These are phyloP conservation scores for Stictocephala bisonia DNA, from an alignment of 2,888 invertebrate species.

Conservation along the genomic window DNA sequence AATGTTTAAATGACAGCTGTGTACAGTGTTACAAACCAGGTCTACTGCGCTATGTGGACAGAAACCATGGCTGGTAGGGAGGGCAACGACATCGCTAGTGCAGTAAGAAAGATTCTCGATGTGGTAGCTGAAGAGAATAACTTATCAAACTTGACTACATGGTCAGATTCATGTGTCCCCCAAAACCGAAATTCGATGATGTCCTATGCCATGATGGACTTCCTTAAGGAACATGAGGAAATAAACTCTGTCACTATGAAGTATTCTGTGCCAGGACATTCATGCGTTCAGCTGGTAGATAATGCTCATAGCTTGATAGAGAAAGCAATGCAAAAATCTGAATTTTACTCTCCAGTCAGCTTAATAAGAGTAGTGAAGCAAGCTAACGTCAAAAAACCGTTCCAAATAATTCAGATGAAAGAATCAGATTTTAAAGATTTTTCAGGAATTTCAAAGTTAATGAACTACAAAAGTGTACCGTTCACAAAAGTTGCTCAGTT, in stretches of 20 bases:
- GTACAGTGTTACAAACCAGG: constrained; percentile 12
- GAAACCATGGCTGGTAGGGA: constrained; percentile 16
- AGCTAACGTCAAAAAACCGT: constrained; percentile 20
- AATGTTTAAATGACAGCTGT: constrained; percentile 7
- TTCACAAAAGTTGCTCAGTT: constrained; percentile 30
- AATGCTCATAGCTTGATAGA: constrained; percentile 28
- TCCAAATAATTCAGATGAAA: constrained; percentile 34
- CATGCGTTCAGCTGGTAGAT: constrained; percentile 31
- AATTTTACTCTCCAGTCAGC: constrained; percentile 41
- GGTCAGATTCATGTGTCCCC: constrained; percentile 22
- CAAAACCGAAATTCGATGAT: constrained; percentile 16
- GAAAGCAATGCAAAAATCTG: constrained; percentile 38
- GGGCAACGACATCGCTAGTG: constrained; percentile 23
- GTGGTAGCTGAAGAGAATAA: constrained; percentile 24
- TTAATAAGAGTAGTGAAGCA: constrained; percentile 33
- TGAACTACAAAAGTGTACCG: constrained; percentile 38
- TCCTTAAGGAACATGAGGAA: constrained; percentile 17
- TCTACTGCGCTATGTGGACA: constrained; percentile 26
- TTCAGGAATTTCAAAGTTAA: constrained; percentile 21
- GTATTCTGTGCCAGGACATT: constrained; percentile 31
- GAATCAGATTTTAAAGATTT: constrained; percentile 33
- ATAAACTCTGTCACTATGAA: constrained; percentile 7
- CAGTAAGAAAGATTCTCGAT: constrained; percentile 1
- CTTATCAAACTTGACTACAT: neutral
- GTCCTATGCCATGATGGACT: constrained; percentile 20